A percentile compares a stretch with the other conserved stretches of the same genome.
These are phyloP conservation scores for Acrocera orbiculus DNA, from an alignment of 2,888 invertebrate genomes.

Conservation along the genomic window DNA sequence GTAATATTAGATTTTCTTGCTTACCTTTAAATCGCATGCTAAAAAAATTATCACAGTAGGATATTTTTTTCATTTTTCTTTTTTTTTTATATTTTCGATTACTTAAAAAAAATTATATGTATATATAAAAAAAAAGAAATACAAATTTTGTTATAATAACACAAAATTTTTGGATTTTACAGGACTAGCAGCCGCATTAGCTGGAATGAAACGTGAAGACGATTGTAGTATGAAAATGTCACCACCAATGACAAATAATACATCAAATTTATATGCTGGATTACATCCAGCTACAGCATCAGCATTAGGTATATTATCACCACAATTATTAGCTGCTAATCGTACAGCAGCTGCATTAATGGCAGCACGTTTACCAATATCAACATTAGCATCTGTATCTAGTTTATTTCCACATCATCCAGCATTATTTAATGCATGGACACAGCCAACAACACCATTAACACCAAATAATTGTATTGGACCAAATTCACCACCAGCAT, in stretches of 20 bases:
- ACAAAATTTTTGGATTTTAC: constrained; percentile 10
- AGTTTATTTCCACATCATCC: constrained; percentile 29
- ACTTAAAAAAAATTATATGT: constrained; percentile 1
- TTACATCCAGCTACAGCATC: constrained; percentile 26
- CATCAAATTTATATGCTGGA: constrained; percentile 23
- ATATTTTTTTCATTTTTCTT: not conserved
- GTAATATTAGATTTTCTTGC: too few relatives aligned
- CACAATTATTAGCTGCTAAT: constrained; percentile 26
- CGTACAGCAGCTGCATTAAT: constrained; percentile 30
- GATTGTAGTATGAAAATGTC: constrained; percentile 26
- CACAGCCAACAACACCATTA: constrained; percentile 15
- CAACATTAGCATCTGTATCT: constrained; percentile 21
- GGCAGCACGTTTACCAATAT: constrained; percentile 28
- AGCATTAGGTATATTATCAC: constrained; percentile 29
- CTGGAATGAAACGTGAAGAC: constrained; percentile 29
- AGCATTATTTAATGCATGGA: constrained; percentile 26
- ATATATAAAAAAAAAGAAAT: too few relatives aligned
- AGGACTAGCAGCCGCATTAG: constrained; percentile 30
- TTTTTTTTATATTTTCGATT: constrained; percentile 7
- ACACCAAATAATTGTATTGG: constrained; percentile 16
- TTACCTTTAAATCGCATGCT: too few relatives aligned
- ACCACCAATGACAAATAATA: constrained; percentile 28
- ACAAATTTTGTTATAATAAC: too few relatives aligned
- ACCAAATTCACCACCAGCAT: constrained; percentile 27
- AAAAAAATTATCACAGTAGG: not conserved